Percentiles rank a stretch among this genome's conserved stretches.
These are phyloP conservation scores for Karalla daura DNA, from an alignment of 2,797 vertebrate genomes.

Conservation along the genomic window DNA sequence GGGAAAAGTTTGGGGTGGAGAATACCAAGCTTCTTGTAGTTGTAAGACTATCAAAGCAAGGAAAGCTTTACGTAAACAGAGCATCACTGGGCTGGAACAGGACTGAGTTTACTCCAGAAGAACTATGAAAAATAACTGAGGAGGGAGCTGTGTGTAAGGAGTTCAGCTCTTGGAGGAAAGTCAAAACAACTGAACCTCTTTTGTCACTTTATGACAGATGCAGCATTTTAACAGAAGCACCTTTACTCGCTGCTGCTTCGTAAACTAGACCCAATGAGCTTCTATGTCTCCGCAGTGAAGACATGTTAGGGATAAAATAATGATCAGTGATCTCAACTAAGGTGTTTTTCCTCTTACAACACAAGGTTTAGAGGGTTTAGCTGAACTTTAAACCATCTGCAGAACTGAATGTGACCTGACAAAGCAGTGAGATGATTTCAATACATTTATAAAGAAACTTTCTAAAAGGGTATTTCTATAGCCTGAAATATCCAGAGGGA, in stretches of 20 bases:
- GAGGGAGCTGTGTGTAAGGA: not conserved
- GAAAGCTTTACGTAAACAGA: conserved; percentile 34
- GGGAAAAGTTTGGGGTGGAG: conserved; percentile 10
- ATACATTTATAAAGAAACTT: not conserved
- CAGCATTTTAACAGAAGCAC: not conserved
- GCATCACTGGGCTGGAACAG: conserved; percentile 15
- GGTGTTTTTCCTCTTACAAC: not conserved
- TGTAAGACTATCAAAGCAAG: conserved; percentile 33
- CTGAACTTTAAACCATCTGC: not conserved
- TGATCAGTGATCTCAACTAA: not conserved
- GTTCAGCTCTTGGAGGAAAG: conserved; percentile 15
- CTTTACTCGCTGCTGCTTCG: not conserved
- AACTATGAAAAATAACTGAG: conserved; percentile 16
- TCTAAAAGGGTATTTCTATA: not conserved
- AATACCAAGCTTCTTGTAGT: conserved; percentile 36
- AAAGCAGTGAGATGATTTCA: not conserved
- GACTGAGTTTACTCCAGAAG: not conserved
- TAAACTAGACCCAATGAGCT: not conserved
- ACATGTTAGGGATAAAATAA: not conserved
- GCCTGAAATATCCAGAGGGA: not conserved
- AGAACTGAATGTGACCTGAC: not conserved
- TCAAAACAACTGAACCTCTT: conserved; percentile 17
- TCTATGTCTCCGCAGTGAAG: not conserved
- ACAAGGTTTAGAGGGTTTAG: not conserved
- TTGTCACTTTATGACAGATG: conserved; percentile 10